Evolutionary conservation across 2,888 invertebrate genomes (phyloP), one percentile per base, ranked within the genome.

Genomic region (Dryocosmus kuriphilus): DNA sequence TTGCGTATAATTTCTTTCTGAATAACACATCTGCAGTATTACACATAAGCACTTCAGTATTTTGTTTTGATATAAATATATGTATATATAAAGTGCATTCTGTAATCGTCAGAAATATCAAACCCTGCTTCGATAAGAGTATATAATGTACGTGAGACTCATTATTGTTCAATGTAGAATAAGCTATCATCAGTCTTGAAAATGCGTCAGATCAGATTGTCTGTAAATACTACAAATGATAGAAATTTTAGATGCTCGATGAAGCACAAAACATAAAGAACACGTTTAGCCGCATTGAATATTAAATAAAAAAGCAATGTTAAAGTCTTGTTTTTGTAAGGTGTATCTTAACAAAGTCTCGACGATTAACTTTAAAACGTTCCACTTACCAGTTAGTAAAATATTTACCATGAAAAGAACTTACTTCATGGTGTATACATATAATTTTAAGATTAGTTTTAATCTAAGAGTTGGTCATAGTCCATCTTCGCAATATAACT

Each of bases 71-170:
- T n/a, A n/a, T n/a, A 46, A 8, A 38, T 14, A n/a, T 46, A n/a
- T 46, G 7, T 46, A 16, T 46, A 51, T 51, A 55, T 55, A 55
- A 22, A 22, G 22, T 55, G 22, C 22, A 55, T 55, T 55, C 55
- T 22, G 55, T 55, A 55, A 55, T 55, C 55, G 55, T 55, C 55
- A 55, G 55, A 55, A 55, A 55, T n/a, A 55, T 55, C 9, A 55
- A 22, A 55, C 55, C 9, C 55, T 55, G 55, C 22, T 55, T 22
- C 55, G 9, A 55, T 9, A 55, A 22, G 55, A 9, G 8, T 55
- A 22, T 55, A 22, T 55, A 55, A 55, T 55, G 22, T 55, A 55
- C 2, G 3, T 55, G 3, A 22, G 22, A 55, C 4, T 22, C 19
- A 55, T 22, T 55, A 51, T 22, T 22, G 9, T 55, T 55, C 55